Percentiles rank a stretch among this genome's conserved stretches.
Conservation (phyloP, 2,888 invertebrate species). For the Phortica okadai region DNA sequence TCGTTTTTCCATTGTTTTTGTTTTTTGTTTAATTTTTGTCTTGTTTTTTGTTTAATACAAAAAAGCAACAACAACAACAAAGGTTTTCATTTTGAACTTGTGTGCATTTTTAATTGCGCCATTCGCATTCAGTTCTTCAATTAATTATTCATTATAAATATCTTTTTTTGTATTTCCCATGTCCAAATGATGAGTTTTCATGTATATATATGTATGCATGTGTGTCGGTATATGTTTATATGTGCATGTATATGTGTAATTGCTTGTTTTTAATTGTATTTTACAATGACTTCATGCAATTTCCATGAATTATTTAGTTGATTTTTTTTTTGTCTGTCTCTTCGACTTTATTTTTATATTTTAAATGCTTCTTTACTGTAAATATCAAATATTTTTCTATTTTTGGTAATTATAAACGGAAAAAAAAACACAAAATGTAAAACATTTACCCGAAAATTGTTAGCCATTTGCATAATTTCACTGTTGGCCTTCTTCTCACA, state of each 20-base stretch:
- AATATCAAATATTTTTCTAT: neutral
- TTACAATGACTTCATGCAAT: conserved; percentile 18
- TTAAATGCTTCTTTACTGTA: neutral
- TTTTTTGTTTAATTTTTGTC: conserved; percentile 6
- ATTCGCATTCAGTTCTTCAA: conserved; percentile 44
- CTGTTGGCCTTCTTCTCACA: neutral
- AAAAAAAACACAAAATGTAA: neutral
- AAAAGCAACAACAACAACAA: too few species aligned
- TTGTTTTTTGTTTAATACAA: neutral
- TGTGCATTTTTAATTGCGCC: conserved; percentile 48
- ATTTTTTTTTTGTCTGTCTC: neutral
- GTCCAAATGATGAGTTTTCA: conserved; percentile 23
- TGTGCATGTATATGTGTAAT: conserved; percentile 39
- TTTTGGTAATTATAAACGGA: neutral
- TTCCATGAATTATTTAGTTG: neutral
- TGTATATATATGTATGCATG: conserved; percentile 10
- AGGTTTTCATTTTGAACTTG: conserved; percentile 43
- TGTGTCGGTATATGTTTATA: conserved; percentile 30
- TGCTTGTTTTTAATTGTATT: conserved; percentile 22
- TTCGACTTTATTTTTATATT: neutral
- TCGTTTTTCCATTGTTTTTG: conserved; percentile 8
- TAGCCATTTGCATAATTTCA: neutral
- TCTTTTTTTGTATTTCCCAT: conserved; percentile 35
- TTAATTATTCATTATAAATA: conserved; percentile 35
- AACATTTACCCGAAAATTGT: neutral